Conservation (phyloP, 2,797 vertebrate genomes). For the Neopelma chrysocephalum region DNA sequence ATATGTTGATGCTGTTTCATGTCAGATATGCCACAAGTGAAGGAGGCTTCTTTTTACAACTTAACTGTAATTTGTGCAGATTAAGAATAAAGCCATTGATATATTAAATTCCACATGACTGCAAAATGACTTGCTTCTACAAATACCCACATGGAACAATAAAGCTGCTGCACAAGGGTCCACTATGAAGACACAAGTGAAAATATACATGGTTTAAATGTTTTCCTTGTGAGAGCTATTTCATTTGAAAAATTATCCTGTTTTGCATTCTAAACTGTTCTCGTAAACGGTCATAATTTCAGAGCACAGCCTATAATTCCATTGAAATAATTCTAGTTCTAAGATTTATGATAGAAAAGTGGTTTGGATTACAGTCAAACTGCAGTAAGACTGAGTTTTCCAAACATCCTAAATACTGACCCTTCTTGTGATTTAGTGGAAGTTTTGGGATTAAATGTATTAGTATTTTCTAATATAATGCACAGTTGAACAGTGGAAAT, state of each 20-base stretch:
- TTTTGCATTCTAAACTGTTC: neutral
- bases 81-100: neutral
- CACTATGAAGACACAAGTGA: neutral
- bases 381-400: neutral
- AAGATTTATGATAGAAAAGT: neutral
- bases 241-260: neutral
- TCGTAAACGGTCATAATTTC: neutral
- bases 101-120: neutral
- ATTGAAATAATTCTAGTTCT: neutral
- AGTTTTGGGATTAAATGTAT: neutral
- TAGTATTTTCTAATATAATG: neutral
- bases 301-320: neutral
- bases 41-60: neutral
- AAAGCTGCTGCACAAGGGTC: neutral
- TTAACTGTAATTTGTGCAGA: neutral
- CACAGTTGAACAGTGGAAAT: neutral
- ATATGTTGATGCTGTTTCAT: neutral
- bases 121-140: neutral
- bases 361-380: neutral
- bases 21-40: neutral
- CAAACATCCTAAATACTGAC: neutral
- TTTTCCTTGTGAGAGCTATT: neutral
- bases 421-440: neutral
- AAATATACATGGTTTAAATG: neutral
- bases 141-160: neutral